A percentile compares a stretch with the other conserved stretches of the same genome.
Evolutionary conservation across 2,797 vertebrate species (phyloP).

Genomic region (Leptatherina wallacei): DNA sequence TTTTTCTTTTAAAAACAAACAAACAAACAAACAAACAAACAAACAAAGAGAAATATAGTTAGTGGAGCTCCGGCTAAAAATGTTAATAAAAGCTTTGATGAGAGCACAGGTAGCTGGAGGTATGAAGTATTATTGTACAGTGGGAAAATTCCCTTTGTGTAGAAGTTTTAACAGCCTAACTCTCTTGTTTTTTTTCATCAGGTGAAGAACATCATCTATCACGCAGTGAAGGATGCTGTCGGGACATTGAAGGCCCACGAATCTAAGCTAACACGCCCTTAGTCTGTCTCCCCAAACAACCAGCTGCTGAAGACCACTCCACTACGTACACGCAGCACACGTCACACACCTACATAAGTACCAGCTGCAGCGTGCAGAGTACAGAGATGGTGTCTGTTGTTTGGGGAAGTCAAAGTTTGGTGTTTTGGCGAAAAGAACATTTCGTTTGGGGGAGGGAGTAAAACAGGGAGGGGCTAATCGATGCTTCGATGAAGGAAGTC

Average conservation of each 20-base stretch:
- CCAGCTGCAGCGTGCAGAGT: constrained; percentile 59
- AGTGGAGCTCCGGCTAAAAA: no score
- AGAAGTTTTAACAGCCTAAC: constrained; percentile 11
- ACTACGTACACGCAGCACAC: constrained; percentile 48
- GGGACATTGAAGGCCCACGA: constrained; percentile 97
- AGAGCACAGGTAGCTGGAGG: no score
- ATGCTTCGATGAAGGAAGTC: constrained; percentile 76
- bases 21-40: no score
- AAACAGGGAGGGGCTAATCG: constrained; percentile 49
- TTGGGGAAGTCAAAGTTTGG: constrained; percentile 32
- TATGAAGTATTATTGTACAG: not conserved
- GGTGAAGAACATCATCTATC: constrained; percentile 99
- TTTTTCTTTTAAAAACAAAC: not conserved
- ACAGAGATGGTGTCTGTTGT: constrained; percentile 61
- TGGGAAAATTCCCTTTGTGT: not conserved
- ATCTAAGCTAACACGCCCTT: constrained; percentile 93
- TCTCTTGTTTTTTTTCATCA: constrained; percentile 58
- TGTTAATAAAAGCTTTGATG: no score
- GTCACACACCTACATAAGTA: constrained; percentile 52
- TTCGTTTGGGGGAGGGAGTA: constrained; percentile 53
- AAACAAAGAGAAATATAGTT: no score
- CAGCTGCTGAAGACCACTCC: constrained; percentile 64
- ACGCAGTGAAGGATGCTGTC: constrained; percentile 98
- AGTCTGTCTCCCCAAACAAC: constrained; percentile 72
- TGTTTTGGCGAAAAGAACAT: constrained; percentile 31